Conservation (phyloP, 2,888 invertebrate species). For the Aporophyla lueneburgensis region DNA sequence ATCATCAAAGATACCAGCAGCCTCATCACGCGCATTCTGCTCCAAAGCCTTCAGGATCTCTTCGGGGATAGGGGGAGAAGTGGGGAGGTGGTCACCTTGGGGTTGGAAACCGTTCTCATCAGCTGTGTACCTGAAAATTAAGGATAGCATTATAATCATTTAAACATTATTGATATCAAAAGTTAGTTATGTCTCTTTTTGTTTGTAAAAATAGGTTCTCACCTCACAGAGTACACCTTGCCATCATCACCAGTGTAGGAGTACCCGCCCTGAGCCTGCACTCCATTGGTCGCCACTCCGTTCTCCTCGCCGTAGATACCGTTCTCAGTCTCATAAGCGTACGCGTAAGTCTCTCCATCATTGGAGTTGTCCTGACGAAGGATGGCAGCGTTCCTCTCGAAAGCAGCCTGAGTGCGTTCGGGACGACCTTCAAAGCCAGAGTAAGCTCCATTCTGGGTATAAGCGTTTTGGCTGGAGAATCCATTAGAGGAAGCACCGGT, state of each 20-base stretch:
- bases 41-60: slow-evolving; percentile 85
- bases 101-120: slow-evolving; percentile 87
- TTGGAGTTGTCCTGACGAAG: slow-evolving; percentile 83
- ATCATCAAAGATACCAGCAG: slow-evolving; percentile 86
- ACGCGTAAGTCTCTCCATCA: slow-evolving; percentile 84
- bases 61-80: slow-evolving; percentile 85
- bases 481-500: slow-evolving; percentile 49
- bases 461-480: slow-evolving; percentile 30
- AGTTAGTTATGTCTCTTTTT: accelerated
- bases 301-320: slow-evolving; percentile 85
- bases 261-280: slow-evolving; percentile 85
- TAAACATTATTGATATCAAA: too few relatives aligned
- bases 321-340: slow-evolving; percentile 86
- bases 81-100: slow-evolving; percentile 86
- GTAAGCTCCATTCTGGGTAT: slow-evolving; percentile 39
- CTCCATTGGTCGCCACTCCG: slow-evolving; percentile 86
- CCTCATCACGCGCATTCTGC: slow-evolving; percentile 86
- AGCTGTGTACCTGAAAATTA: slow-evolving; percentile 82
- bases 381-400: slow-evolving; percentile 85
- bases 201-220: slow-evolving; percentile 20
- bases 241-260: slow-evolving; percentile 89
- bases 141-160: too few relatives aligned
- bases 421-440: slow-evolving; percentile 66
- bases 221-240: slow-evolving; percentile 85
- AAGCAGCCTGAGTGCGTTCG: slow-evolving; percentile 82